Evolutionary conservation across 2,113 vertebrate genomes (phyloP).

Genomic region (Salvelinus namaycush): DNA sequence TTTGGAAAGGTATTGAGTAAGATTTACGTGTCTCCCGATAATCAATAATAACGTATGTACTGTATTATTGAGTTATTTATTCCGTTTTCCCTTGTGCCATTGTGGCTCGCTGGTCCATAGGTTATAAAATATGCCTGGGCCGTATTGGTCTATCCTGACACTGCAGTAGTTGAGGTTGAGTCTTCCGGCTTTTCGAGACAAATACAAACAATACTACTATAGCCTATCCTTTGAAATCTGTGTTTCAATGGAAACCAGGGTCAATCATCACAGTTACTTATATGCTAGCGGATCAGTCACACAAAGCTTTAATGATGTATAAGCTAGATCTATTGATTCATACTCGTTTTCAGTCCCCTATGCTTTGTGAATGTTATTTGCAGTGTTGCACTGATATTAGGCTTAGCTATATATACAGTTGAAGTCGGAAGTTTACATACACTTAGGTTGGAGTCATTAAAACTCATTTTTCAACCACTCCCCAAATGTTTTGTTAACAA

Average conservation of each 20-base stretch:
- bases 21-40: neutral
- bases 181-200: neutral
- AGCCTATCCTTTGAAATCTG: neutral
- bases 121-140: conserved; percentile 36
- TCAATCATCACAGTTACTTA: neutral
- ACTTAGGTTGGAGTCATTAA: too few species aligned
- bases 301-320: too few species aligned
- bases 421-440: too few species aligned
- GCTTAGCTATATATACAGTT: neutral
- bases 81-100: conserved; percentile 50
- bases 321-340: too few species aligned
- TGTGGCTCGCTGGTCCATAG: conserved; percentile 53
- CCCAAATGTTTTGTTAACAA: too few species aligned
- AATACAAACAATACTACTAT: neutral
- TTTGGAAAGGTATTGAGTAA: neutral
- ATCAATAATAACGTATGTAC: neutral
- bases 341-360: too few species aligned
- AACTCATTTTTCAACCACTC: too few species aligned
- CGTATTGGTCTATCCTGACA: conserved; percentile 52
- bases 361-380: too few species aligned
- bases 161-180: conserved; percentile 27
- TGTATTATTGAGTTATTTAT: conserved; percentile 43
- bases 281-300: neutral
- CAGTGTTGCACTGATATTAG: too few species aligned
- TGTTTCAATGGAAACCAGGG: neutral